phyloP scores from a whole-genome alignment of 2,113 vertebrate species.

The Lutjanus erythropterus region DNA sequence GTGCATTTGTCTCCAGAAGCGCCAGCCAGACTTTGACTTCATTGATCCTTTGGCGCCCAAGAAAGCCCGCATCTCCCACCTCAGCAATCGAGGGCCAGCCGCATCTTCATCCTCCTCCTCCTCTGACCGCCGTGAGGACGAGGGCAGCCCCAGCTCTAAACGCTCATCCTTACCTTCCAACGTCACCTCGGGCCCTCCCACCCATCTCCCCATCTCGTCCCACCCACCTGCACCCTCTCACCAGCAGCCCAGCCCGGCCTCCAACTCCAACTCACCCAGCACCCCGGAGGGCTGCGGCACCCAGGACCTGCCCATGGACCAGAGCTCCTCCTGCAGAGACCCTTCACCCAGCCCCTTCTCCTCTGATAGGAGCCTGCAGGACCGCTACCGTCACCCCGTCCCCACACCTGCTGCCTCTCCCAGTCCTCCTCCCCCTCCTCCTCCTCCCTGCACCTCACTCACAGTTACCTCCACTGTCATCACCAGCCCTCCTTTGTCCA shows the following conservation, averaged over 20 bases:
- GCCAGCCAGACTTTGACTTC: slow-evolving; percentile 82
- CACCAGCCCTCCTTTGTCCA: slow-evolving; percentile 70
- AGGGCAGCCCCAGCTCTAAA: slow-evolving; percentile 66
- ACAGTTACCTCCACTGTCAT: slow-evolving; percentile 74
- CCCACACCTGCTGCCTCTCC: slow-evolving; percentile 57
- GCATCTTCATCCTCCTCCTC: slow-evolving; percentile 67
- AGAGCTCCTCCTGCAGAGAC: slow-evolving; percentile 85
- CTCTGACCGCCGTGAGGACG: slow-evolving; percentile 82
- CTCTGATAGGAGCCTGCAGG: slow-evolving; percentile 69
- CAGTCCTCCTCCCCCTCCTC: background rate
- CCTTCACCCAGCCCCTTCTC: slow-evolving; percentile 80
- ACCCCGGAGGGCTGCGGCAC: slow-evolving; percentile 90
- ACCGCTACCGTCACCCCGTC: slow-evolving; percentile 68
- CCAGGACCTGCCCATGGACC: slow-evolving; percentile 88
- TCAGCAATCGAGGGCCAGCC: slow-evolving; percentile 82
- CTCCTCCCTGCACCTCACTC: slow-evolving; percentile 76
- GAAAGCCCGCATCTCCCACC: slow-evolving; percentile 90
- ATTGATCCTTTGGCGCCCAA: slow-evolving; percentile 88
- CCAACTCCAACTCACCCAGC: slow-evolving; percentile 89
- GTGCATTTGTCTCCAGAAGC: slow-evolving; percentile 83
- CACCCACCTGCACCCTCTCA: slow-evolving; percentile 79
- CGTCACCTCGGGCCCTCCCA: slow-evolving; percentile 69
- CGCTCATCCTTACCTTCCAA: slow-evolving; percentile 66
- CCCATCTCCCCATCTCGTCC: slow-evolving; percentile 81
- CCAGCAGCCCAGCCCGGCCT: slow-evolving; percentile 84